Evolutionary conservation across 2,797 vertebrate species (phyloP), one percentile per base, ranked within the genome.

Genomic region (Strix occidentalis): DNA sequence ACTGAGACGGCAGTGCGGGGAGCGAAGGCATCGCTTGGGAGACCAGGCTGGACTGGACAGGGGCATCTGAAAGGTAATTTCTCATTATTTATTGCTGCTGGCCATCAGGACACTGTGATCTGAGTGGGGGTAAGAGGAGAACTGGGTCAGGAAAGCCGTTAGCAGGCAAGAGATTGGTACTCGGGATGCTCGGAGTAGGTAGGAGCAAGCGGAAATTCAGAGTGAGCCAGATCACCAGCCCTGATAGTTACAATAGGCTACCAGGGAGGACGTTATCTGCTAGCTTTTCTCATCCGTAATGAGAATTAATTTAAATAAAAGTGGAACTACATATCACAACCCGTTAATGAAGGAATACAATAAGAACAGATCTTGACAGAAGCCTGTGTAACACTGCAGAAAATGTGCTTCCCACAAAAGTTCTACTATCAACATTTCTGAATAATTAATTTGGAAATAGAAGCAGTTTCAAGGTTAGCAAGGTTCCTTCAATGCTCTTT

Each of bases 381-480:
- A 63, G 81, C 64, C 89, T 50, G 25, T 17, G n/a, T 48, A 58
- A 85, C n/a, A 6, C 11, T 31, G 5, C 54, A 70, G 77, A 91
- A 89, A 94, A 76, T 20, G 63, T 16, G 65, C 79, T 93, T 83
- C 66, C 50, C 43, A 46, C 66, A 78, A 18, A 93, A 95, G 83
- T 75, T 86, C 89, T 41, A 50, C 53, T 84, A 82, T 80, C 87
- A 82, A 71, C 39, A 58, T 61, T 92, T 92, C 81, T 69, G 57
- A 93, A 77, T 69, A 95, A 96, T 87, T 89, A 95, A 84, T 72
- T 53, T 11, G 11, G 70, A 56, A 95, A 87, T 66, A 80, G 93
- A 95, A 92, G 84, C 86, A n/a, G 57, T 51, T 75, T 75, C 84
- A 92, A 85, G 84, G 78, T 83, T 93, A 77, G 69, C 79, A 69